Evolutionary conservation across 2,113 vertebrate genomes (phyloP).

Genomic region (Phaethornis superciliosus): DNA sequence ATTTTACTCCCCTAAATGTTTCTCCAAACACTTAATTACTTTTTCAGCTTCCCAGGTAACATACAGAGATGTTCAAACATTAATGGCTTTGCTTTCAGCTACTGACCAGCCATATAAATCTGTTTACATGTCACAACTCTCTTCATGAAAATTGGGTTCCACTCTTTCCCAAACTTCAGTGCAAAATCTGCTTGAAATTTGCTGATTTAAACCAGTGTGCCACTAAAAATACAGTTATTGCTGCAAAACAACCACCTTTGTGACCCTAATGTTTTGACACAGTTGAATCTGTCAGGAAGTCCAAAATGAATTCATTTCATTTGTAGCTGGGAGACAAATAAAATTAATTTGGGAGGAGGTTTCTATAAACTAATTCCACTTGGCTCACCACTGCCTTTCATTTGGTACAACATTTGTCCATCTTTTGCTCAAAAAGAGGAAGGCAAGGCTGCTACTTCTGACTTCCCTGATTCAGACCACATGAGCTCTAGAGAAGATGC

Average conservation of each 20-base stretch:
- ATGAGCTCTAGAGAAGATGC: not conserved
- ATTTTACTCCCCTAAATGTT: constrained; percentile 10
- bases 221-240: not conserved
- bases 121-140: constrained; percentile 25
- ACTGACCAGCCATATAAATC: constrained; percentile 48
- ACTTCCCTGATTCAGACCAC: constrained; percentile 7
- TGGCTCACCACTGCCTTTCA: constrained; percentile 1
- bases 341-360: constrained; percentile 9
- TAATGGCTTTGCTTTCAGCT: constrained; percentile 49
- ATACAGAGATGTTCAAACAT: constrained; percentile 26
- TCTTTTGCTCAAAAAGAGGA: constrained; percentile 18
- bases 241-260: not conserved
- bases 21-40: constrained; percentile 25
- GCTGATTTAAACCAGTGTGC: constrained; percentile 13
- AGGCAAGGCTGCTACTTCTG: constrained; percentile 22
- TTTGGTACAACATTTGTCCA: constrained; percentile 12
- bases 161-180: constrained; percentile 2
- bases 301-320: constrained; percentile 35
- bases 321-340: constrained; percentile 34
- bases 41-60: constrained; percentile 30
- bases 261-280: constrained; percentile 19
- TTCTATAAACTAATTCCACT: constrained; percentile 25
- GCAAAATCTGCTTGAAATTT: constrained; percentile 48
- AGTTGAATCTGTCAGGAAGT: constrained; percentile 30
- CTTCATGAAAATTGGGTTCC: constrained; percentile 10